Percentiles rank a stretch among this genome's conserved stretches.
These are phyloP conservation scores for Stenchaetothrips biformis DNA, from an alignment of 2,888 invertebrate genomes.

Conservation along the genomic window DNA sequence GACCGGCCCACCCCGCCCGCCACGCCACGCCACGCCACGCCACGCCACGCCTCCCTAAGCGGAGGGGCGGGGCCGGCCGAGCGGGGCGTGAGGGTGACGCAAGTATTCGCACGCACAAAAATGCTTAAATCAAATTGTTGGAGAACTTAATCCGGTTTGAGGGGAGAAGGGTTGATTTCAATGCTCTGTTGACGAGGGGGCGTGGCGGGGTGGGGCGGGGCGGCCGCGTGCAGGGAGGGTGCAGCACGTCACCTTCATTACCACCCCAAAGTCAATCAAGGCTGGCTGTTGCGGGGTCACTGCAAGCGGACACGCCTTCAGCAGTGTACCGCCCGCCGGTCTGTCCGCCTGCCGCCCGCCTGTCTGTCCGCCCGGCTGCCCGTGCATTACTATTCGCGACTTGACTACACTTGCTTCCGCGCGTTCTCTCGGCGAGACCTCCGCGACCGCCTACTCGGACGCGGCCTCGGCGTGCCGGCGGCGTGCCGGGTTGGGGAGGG, in stretches of 20 bases:
- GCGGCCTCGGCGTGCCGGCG: not conserved
- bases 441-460: not conserved
- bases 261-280: constrained; percentile 9
- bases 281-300: not conserved
- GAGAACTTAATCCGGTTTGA: constrained; percentile 21
- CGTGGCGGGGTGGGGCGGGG: not conserved
- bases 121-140: constrained; percentile 24
- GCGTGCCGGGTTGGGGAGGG: too few species aligned
- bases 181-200: constrained; percentile 13
- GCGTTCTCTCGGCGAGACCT: not conserved
- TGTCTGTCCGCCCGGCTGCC: not conserved
- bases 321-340: not conserved
- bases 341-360: not conserved
- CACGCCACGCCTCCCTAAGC: not conserved
- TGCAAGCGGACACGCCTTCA: not conserved
- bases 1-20: not conserved
- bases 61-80: not conserved
- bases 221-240: not conserved
- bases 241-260: not conserved
- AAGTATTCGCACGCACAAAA: constrained; percentile 4
- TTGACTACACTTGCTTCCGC: not conserved
- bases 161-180: constrained; percentile 24
- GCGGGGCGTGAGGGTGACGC: constrained; percentile 1
- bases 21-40: not conserved
- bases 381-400: not conserved